Conservation (phyloP, 2,797 vertebrate species). For the Gymnoscopelus microlampas region DNA sequence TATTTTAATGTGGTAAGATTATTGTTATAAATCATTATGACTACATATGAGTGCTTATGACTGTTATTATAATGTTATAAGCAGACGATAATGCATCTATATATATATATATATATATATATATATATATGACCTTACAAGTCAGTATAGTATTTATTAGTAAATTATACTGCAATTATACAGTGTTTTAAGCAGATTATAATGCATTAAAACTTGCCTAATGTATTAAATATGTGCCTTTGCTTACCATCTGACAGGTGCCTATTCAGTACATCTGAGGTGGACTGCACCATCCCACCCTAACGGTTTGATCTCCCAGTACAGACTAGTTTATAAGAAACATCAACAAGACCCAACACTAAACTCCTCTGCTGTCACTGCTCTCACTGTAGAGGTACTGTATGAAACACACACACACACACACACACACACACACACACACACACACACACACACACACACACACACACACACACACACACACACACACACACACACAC, state of each 20-base stretch:
- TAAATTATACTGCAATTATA: too few relatives aligned
- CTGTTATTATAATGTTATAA: too few relatives aligned
- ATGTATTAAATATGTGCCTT: too few relatives aligned
- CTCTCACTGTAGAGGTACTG: conserved; percentile 88
- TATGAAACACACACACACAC: conserved; percentile 47
- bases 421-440: conserved; percentile 11
- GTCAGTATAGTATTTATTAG: too few relatives aligned
- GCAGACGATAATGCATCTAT: too few relatives aligned
- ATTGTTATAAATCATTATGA: too few relatives aligned
- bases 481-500: neutral
- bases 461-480: neutral
- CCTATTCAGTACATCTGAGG: conserved; percentile 79
- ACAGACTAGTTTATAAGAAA: conserved; percentile 86
- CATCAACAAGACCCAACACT: conserved; percentile 79
- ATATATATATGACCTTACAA: too few relatives aligned
- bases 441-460: neutral
- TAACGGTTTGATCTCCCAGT: conserved; percentile 87
- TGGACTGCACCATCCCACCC: conserved; percentile 85
- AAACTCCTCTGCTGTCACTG: conserved; percentile 74
- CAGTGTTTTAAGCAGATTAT: too few relatives aligned
- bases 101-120: too few relatives aligned
- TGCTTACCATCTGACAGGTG: conserved; percentile 23
- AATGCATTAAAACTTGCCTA: too few relatives aligned
- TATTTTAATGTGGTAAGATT: too few relatives aligned
- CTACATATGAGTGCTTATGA: too few relatives aligned